Base-by-base conservation (phyloP, 2,888 invertebrate genomes). In the Holacanthella duospinosa region DNA sequence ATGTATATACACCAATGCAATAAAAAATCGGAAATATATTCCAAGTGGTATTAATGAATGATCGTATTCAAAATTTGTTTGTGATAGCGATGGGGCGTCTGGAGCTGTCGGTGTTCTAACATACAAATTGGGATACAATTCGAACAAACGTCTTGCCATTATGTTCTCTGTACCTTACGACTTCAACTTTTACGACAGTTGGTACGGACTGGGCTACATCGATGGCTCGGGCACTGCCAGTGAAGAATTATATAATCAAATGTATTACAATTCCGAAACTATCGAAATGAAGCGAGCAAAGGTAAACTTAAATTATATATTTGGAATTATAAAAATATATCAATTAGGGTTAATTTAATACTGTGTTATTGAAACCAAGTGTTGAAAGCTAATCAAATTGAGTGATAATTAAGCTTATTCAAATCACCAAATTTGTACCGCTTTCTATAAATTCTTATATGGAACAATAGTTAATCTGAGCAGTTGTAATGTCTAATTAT, bases 131-230 rank as follows among this genome's bases (percentile, higher is more conserved):
- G 66, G 61, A 25, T 25, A 59, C n/a, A 27, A 61, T 24, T 55
- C 62, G 3, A 16, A 26, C 29, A 1, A 27, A 9, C 63, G 64
- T 9, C 29, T 66, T 29, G 66, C 66, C 4, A 29, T 66, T 1
- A 64, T 66, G 64, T 66, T 64, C 43, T 64, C 66, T 3, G 66
- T 66, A 2, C 66, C 66, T 0, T 66, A 64, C 43, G 66, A 66
- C 28, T 66, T 61, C 54, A 66, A 64, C 55, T 62, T 66, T 6
- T 59, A 61, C 57, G 36, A 43, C 16, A 66, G 61, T 57, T 66
- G 66, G 66, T 66, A 59, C 26, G 66, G 60, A 12, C 21, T 64
- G 12, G 66, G 61, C 16, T 61, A 64, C 54, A 29, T 66, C 1
- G 53, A 56, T 1, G 21, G 16, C 1, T 53, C 53, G 27, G 19